phyloP scores from a whole-genome alignment of 2,797 vertebrate species.

The Fringilla coelebs region DNA sequence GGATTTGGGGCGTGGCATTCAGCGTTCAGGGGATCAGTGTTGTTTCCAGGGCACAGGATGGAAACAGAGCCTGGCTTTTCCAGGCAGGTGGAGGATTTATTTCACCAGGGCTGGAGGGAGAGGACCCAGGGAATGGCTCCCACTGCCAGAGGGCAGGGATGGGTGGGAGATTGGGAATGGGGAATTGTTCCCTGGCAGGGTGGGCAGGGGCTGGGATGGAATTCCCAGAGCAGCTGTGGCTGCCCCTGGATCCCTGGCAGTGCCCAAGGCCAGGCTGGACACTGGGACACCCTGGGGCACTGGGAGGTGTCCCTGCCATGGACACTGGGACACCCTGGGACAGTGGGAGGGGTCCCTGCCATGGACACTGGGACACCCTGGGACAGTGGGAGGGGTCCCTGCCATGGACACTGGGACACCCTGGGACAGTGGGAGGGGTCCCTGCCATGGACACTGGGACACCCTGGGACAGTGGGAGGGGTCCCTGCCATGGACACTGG shows the following conservation, averaged over 20 bases:
- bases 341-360: background rate
- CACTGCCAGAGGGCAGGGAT: accelerated
- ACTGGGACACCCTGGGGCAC: background rate
- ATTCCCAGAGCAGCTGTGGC: background rate
- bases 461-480: background rate
- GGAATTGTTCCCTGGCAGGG: background rate
- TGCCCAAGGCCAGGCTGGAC: background rate
- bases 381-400: background rate
- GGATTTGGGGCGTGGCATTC: background rate
- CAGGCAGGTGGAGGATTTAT: background rate
- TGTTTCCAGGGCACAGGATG: background rate
- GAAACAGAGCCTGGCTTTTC: accelerated
- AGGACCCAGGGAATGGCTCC: background rate
- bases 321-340: background rate
- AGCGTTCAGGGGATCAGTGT: accelerated
- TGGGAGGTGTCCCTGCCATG: background rate
- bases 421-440: background rate
- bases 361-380: background rate
- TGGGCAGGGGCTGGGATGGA: background rate
- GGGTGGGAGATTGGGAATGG: accelerated
- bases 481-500: background rate
- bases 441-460: background rate
- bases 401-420: background rate
- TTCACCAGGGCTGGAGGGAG: accelerated
- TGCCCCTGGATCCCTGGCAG: background rate